Conservation (phyloP, 1,140 invertebrate genomes). For the Diploscapter pachys region DNA sequence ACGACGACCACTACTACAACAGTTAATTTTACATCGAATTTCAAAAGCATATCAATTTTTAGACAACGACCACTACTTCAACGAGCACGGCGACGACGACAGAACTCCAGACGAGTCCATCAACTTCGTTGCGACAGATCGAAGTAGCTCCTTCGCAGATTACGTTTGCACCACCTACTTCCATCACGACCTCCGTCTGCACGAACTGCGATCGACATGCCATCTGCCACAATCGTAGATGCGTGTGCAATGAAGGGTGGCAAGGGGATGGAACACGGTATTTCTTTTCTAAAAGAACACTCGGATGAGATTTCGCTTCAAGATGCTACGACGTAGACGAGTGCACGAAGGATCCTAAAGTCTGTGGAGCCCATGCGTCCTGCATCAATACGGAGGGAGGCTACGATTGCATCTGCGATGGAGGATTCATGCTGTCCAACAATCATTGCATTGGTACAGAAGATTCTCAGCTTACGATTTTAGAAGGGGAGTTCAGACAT, state of each 20-base stretch:
- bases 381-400: slow-evolving; percentile 31
- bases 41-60: too few relatives aligned
- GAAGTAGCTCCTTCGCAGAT: too few relatives aligned
- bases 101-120: background rate
- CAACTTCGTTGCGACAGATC: background rate
- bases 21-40: too few relatives aligned
- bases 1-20: too few relatives aligned
- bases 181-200: background rate
- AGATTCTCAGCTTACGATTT: background rate
- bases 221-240: slow-evolving; percentile 20
- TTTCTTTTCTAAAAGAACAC: background rate
- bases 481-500: background rate
- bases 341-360: slow-evolving; percentile 5
- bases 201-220: slow-evolving; percentile 23
- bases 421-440: slow-evolving; percentile 20
- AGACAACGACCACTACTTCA: slow-evolving; percentile 5
- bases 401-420: slow-evolving; percentile 30
- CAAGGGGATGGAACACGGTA: slow-evolving; percentile 29
- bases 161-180: background rate
- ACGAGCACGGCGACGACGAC: background rate
- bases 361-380: slow-evolving; percentile 29
- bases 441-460: background rate
- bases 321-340: slow-evolving; percentile 36
- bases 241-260: slow-evolving; percentile 20
- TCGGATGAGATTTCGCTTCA: background rate